Evolutionary conservation across 2,888 invertebrate species (phyloP), one percentile per base, ranked within the genome.

Genomic region (Microplitis manilae): DNA sequence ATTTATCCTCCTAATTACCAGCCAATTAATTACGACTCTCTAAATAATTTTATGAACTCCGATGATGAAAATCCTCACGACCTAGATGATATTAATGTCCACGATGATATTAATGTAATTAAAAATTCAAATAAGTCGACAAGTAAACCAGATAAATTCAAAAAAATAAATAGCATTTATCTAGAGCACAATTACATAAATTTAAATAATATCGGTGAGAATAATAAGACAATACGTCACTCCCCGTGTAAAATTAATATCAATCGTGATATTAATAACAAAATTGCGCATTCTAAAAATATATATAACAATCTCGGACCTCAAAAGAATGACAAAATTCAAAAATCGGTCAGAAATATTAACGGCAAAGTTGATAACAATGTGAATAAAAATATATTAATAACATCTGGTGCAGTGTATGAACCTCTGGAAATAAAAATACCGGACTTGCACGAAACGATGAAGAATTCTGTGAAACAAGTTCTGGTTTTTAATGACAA

Each of bases 401-500:
- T 50, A 50, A 6, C 50, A 50, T 50, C 50, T 2, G 13, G 13
- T 8, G 50, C 38, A 30, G 13, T n/a, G 30, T 8, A 17, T 20
- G 20, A 40, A 20, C 73, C 73, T 15, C n/a, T 73, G 30, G 7
- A 64, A 8, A 73, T 73, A 20, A 65, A 50, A 50, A 73, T 73
- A 41, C 73, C 73, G 6, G 62, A 9, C 20, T 39, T 17, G 15
- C 9, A 64, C 15, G 17, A 17, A 15, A 40, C 9, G 38, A 67
- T 6, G 70, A 77, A 68, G 61, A 50, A 1, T 68, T 79, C 5
- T 39, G 81, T 79, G 7, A 88, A 86, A 20, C 84, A 84, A 61
- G 79, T 88, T 2, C 74, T 88, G 8, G 76, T 88, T 17, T 65
- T 87, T 7, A 84, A 86, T 13, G 85, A 88, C 17, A 85, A 85